Conservation (phyloP, 2,888 invertebrate species). For the Campaea margaritaria region DNA sequence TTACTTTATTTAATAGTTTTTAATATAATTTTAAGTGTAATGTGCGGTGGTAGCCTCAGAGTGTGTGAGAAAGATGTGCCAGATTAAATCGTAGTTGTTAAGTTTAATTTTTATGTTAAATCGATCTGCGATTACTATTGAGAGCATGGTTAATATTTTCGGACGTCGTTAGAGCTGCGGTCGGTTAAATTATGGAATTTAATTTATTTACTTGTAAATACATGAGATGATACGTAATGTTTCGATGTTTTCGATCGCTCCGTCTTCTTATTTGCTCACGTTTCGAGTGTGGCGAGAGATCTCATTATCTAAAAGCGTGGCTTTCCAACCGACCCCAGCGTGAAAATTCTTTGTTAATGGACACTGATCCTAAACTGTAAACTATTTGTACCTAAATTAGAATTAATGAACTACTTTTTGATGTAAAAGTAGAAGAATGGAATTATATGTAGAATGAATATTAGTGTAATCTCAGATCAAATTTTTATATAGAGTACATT, state of each 20-base stretch:
- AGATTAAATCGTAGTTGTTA: conserved; percentile 63
- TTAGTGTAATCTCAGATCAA: conserved; percentile 69
- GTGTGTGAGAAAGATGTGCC: conserved; percentile 70
- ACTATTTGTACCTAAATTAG: conserved; percentile 46
- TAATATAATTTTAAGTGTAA: conserved; percentile 43
- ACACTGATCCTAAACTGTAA: conserved; percentile 31
- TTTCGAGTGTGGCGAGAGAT: conserved; percentile 24
- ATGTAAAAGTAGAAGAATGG: conserved; percentile 33
- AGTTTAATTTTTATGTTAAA: conserved; percentile 48
- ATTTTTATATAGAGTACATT: conserved; percentile 45
- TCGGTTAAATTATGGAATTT: conserved; percentile 11
- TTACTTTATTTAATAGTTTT: conserved; percentile 67
- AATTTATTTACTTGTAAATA: conserved; percentile 27
- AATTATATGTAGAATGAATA: conserved; percentile 39
- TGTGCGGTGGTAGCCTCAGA: conserved; percentile 60
- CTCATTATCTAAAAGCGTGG: conserved; percentile 34
- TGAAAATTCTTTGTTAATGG: conserved; percentile 24
- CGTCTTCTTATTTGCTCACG: conserved; percentile 7
- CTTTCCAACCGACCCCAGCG: conserved; percentile 33
- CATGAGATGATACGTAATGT: conserved; percentile 16
- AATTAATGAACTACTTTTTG: conserved; percentile 38
- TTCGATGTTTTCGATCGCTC: conserved; percentile 11
- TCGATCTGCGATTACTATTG: conserved; percentile 67
- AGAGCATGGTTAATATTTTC: conserved; percentile 38
- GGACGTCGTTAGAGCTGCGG: conserved; percentile 25